Evolutionary conservation across 2,888 invertebrate genomes (phyloP), one percentile per base, ranked within the genome.

Genomic region (Phlogophora meticulosa): DNA sequence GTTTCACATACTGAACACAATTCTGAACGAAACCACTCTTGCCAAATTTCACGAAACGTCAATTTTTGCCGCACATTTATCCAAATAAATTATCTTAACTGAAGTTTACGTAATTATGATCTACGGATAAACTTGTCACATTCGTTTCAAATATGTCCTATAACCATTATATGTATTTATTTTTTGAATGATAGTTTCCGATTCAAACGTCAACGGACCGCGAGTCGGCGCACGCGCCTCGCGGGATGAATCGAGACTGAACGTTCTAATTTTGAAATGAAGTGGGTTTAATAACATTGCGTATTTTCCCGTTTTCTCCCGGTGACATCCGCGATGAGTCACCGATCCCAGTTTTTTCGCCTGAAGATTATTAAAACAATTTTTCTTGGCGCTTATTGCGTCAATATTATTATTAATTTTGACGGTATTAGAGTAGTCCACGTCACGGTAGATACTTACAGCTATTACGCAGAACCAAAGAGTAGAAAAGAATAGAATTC

Each of bases 201-300:
- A 84, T 84, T 81, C 83, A 81, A 84, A 84, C 81, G 83, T 81
- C 78, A 81, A 81, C 80, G 73, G 76, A 74, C 82, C 80, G 84
- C 86, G 85, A 83, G 82, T 81, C 88, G 85, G 86, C 93, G 94
- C 92, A 87, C 90, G 90, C 93, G 93, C 90, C 87, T 79, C 89
- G 87, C 89, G 85, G 78, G 83, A 80, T 83, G 85, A 80, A 88
- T 88, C 91, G 87, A 90, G 92, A 95, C 95, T 95, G 95, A 89
- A 91, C 90, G 88, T 88, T 92, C 94, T 94, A 95, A 92, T 92
- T 94, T 94, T 91, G 92, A 92, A 91, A 90, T 91, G 91, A 92
- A 93, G 93, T 92, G 93, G 91, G 88, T 91, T 93, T 94, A 93
- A 93, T 93, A 94, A 93, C 92, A 93, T 92, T 88, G 90, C 91